These are phyloP conservation scores for Bombus haemorrhoidalis DNA, from an alignment of 1,140 invertebrate species.

Conservation along the genomic window DNA sequence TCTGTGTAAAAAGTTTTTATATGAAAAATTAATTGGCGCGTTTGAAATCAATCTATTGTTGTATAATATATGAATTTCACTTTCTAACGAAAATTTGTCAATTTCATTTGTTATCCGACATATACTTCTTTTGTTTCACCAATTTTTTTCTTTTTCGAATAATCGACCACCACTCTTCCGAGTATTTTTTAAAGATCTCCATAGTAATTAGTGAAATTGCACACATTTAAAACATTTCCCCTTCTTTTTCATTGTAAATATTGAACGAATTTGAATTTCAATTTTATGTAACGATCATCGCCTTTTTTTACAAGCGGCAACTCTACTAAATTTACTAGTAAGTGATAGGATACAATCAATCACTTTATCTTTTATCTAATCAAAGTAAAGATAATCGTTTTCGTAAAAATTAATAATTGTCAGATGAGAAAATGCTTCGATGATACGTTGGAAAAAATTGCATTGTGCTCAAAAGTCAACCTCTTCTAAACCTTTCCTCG, in stretches of 20 bases:
- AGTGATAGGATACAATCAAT: slow-evolving; percentile 52
- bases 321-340: slow-evolving; percentile 54
- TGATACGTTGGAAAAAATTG: slow-evolving; percentile 65
- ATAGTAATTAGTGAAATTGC: not conserved
- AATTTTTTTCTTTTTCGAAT: slow-evolving; percentile 22
- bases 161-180: slow-evolving; percentile 31
- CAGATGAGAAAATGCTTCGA: slow-evolving; percentile 63
- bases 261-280: slow-evolving; percentile 41
- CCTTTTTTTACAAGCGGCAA: slow-evolving; percentile 24
- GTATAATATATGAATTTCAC: slow-evolving; percentile 44
- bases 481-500: slow-evolving; percentile 6
- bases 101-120: slow-evolving; percentile 10
- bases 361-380: slow-evolving; percentile 47
- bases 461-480: slow-evolving; percentile 70
- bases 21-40: slow-evolving; percentile 48
- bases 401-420: slow-evolving; percentile 62
- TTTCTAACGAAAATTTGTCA: slow-evolving; percentile 12
- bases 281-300: slow-evolving; percentile 23
- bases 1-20: slow-evolving; percentile 49
- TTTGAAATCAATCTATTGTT: slow-evolving; percentile 47
- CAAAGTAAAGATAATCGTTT: slow-evolving; percentile 57
- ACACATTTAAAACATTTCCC: slow-evolving; percentile 32
- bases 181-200: slow-evolving; percentile 9
- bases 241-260: slow-evolving; percentile 14
- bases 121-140: slow-evolving; percentile 8